Base-by-base conservation (phyloP, 1,140 invertebrate genomes). In the Sinonovacula constricta region DNA sequence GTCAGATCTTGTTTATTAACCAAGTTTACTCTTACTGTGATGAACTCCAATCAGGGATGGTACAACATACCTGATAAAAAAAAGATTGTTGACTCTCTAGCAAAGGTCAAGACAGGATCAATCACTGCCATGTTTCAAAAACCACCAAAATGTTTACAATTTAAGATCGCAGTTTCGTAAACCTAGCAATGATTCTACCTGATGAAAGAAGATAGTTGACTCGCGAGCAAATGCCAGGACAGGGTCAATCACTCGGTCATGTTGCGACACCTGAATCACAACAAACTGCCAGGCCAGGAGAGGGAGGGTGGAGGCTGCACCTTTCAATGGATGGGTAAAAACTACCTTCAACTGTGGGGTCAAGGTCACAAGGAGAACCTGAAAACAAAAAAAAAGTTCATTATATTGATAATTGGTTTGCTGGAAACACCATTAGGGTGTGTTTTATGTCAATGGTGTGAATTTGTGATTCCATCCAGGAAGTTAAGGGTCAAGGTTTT, bases 211-310 rank as follows among this genome's bases (percentile, higher is more conserved):
- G 31, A 97, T 92, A 59, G 93, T 94, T 66, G 93, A 93, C 71
- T 97, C 95, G 62, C 96, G 91, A 1, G 94, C 96, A 88, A 97
- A 95, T 30, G 97, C 97, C 45, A 99, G 91, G 28, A 98, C 94
- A 53, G 96, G 95, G 92, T 95, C 94, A 83, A 97, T 93, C 79
- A 95, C 94, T 82, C 94, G 93, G 82, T 94, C 92, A 56, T 88
- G 87, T 88, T 95, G 93, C 63, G 94, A 93, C 75, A 95, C 93
- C 88, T 97, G 94, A 88, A 98, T 95, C 26, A 97, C 92, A 51
- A 97, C 95, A 92, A 98, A 94, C 92, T 98, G 95, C 97, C 97
- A 99, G 2, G 96, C 94, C 7, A 99, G 89, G 45, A 98, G 93
- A 0, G 98, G 98, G 18, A 98, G 93, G 4, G 91, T 91, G 24